Conservation (phyloP, 2,113 vertebrate genomes). For the Rhabdomys dilectus region DNA sequence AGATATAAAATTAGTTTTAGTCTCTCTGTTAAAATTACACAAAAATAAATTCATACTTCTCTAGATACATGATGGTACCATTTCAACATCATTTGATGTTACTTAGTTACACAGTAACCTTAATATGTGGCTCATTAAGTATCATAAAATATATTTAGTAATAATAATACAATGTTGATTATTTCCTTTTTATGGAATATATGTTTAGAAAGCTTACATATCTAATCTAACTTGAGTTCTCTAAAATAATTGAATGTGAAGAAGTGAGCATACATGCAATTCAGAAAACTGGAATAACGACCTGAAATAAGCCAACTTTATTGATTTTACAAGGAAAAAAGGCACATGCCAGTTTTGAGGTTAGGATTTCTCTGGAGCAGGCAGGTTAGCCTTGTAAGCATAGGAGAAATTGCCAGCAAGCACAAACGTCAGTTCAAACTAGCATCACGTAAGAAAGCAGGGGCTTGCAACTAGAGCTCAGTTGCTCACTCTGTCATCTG, state of each 20-base stretch:
- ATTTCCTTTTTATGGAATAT: constrained; percentile 40
- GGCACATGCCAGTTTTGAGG: background rate
- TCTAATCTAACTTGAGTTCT: constrained; percentile 23
- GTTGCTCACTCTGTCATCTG: background rate
- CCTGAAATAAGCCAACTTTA: constrained; percentile 1
- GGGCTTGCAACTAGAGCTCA: background rate
- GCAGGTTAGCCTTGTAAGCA: background rate
- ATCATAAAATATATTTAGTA: constrained; percentile 17
- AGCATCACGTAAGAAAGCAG: background rate
- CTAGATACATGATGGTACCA: background rate
- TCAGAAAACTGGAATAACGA: background rate
- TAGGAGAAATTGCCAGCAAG: accelerated
- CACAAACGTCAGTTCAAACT: background rate
- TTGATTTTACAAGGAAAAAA: constrained; percentile 33
- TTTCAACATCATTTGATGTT: constrained; percentile 52
- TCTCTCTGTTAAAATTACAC: constrained; percentile 27
- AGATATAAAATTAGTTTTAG: constrained; percentile 54
- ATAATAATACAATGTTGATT: constrained; percentile 41
- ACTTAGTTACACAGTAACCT: constrained; percentile 43
- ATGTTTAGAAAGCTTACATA: constrained; percentile 51
- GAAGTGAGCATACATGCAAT: background rate
- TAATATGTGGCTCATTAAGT: constrained; percentile 22
- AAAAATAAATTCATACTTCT: constrained; percentile 42
- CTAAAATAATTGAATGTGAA: background rate
- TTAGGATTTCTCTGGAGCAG: background rate